Conservation (phyloP, 2,113 vertebrate species). For the Pan paniscus region DNA sequence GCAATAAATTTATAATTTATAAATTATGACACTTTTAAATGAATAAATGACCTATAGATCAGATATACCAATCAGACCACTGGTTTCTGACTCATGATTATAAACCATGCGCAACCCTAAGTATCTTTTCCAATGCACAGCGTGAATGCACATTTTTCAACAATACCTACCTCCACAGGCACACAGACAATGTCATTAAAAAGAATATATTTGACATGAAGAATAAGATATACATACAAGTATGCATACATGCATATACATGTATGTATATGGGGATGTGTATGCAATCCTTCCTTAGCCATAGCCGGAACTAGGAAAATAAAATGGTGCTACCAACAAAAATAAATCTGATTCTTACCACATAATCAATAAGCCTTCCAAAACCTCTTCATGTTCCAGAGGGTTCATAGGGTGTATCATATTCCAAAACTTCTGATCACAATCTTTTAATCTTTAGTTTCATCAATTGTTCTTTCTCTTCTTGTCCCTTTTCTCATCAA, state of each 20-base stretch:
- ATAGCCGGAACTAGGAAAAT: neutral
- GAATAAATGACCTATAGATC: neutral
- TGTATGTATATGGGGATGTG: neutral
- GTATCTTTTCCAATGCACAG: neutral
- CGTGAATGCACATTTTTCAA: neutral
- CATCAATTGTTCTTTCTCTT: neutral
- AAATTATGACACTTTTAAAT: neutral
- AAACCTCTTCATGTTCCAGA: neutral
- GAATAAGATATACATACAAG: neutral
- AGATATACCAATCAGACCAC: neutral
- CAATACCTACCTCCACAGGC: neutral
- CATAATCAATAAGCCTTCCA: neutral
- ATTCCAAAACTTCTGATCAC: neutral
- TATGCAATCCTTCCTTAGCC: neutral
- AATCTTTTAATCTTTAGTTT: neutral
- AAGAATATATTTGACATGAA: neutral
- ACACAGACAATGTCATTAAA: neutral
- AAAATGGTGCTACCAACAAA: neutral
- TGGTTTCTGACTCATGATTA: neutral
- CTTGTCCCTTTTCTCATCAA: neutral
- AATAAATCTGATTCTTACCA: neutral
- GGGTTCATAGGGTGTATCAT: neutral
- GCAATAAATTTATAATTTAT: neutral
- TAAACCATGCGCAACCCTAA: neutral
- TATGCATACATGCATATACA: no score